Conservation (phyloP, 2,113 vertebrate genomes). For the Hepsetus odoe region DNA sequence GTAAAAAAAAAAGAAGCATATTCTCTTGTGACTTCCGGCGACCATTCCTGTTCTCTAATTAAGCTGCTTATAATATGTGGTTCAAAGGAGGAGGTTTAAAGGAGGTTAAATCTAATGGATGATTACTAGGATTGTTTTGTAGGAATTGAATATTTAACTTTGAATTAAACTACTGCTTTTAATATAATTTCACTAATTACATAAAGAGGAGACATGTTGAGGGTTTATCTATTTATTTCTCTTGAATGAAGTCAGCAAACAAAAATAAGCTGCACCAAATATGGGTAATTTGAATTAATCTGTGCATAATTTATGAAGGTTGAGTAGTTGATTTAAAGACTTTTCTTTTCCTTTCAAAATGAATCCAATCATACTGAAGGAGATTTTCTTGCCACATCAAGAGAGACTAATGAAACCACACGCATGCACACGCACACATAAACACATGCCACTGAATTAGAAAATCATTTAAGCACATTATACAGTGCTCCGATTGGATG, state of each 20-base stretch:
- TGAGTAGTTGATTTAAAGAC: slow-evolving; percentile 62
- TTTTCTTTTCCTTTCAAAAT: slow-evolving; percentile 47
- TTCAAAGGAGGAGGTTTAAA: slow-evolving; percentile 57
- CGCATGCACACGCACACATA: not conserved
- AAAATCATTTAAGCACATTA: slow-evolving; percentile 46
- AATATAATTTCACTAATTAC: slow-evolving; percentile 6
- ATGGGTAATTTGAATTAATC: slow-evolving; percentile 50
- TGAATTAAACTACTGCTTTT: slow-evolving; percentile 48
- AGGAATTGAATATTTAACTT: slow-evolving; percentile 60
- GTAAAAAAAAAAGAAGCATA: slow-evolving; percentile 59
- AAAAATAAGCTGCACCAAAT: slow-evolving; percentile 59
- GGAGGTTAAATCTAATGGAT: slow-evolving; percentile 47
- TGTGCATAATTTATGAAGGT: slow-evolving; percentile 64
- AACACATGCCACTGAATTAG: slow-evolving; percentile 37
- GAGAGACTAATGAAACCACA: slow-evolving; percentile 31
- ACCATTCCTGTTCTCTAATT: slow-evolving; percentile 69
- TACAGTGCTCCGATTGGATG: slow-evolving; percentile 44
- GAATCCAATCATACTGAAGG: slow-evolving; percentile 38
- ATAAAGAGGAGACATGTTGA: slow-evolving; percentile 43
- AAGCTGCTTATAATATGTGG: slow-evolving; percentile 64
- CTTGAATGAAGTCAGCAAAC: not conserved
- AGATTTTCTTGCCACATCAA: slow-evolving; percentile 46
- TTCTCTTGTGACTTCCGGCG: slow-evolving; percentile 66
- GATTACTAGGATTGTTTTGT: slow-evolving; percentile 44
- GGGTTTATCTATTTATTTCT: not conserved